Evolutionary conservation across 1,140 invertebrate species (phyloP).

Genomic region (Delia radicum): DNA sequence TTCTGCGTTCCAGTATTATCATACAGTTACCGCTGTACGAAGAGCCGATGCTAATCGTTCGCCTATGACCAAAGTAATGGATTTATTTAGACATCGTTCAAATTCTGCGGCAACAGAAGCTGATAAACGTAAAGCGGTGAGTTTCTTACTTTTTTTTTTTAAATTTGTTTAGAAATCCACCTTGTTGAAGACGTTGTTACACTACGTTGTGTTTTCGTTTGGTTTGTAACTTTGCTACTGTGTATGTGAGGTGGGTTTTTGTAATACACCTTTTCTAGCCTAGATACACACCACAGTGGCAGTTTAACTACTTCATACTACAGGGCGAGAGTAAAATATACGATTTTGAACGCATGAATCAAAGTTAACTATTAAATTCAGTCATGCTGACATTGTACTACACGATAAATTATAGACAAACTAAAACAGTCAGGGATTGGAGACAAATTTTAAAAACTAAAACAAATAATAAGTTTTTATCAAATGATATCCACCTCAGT

Average conservation of each 20-base stretch:
- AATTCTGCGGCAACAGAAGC: constrained; percentile 69
- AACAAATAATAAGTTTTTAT: no score
- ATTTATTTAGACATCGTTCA: constrained; percentile 81
- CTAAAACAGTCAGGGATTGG: no score
- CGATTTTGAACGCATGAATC: no score
- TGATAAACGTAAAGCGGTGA: constrained; percentile 76
- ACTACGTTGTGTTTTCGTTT: not conserved
- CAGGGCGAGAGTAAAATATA: no score
- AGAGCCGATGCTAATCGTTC: constrained; percentile 59
- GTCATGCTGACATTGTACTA: no score
- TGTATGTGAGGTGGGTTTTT: not conserved
- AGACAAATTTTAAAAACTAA: no score
- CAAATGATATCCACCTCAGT: no score
- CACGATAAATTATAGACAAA: no score
- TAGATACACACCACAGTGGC: not conserved
- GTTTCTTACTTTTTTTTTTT: constrained; percentile 47
- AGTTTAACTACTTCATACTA: not conserved
- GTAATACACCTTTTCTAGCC: not conserved
- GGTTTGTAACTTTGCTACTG: not conserved
- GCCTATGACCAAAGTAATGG: constrained; percentile 85
- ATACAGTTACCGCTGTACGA: constrained; percentile 65
- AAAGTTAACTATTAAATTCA: no score
- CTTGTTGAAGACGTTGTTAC: not conserved
- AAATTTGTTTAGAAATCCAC: not conserved
- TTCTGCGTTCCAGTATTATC: constrained; percentile 61